A percentile compares a stretch with the other conserved stretches of the same genome.
phyloP scores from a whole-genome alignment of 2,797 vertebrate species.

The Catostomus latipinnis region DNA sequence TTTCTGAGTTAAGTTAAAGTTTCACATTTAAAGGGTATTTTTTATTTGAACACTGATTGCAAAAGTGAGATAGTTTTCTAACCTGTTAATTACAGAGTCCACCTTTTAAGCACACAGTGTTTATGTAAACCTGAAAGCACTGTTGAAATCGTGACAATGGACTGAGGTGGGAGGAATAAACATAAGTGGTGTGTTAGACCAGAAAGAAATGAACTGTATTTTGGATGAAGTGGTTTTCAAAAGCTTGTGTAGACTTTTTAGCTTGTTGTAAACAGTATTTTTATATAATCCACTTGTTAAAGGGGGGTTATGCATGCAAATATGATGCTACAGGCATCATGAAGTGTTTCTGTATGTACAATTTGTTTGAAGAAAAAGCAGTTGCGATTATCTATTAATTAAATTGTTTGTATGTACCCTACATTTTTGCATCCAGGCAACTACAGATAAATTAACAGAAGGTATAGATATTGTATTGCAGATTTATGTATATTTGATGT shows the following conservation, averaged over 20 bases:
- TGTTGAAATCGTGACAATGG: background rate
- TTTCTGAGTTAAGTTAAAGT: background rate
- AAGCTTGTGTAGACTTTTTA: constrained; percentile 18
- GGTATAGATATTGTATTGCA: background rate
- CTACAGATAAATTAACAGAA: background rate
- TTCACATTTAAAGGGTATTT: background rate
- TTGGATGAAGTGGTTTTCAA: constrained; percentile 39
- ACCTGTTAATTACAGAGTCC: background rate
- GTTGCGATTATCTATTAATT: background rate
- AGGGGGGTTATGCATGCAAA: background rate
- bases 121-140: constrained; percentile 3
- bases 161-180: constrained; percentile 17
- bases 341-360: background rate
- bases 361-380: background rate
- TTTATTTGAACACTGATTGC: background rate
- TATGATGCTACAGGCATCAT: background rate
- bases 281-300: constrained; percentile 64
- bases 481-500: background rate
- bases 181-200: background rate
- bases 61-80: background rate
- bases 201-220: constrained; percentile 44
- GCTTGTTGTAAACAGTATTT: constrained; percentile 58
- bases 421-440: too few relatives aligned
- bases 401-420: background rate
- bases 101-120: background rate